Evolutionary conservation across 2,888 invertebrate genomes (phyloP).

Genomic region (Drosophila atroscutellata): DNA sequence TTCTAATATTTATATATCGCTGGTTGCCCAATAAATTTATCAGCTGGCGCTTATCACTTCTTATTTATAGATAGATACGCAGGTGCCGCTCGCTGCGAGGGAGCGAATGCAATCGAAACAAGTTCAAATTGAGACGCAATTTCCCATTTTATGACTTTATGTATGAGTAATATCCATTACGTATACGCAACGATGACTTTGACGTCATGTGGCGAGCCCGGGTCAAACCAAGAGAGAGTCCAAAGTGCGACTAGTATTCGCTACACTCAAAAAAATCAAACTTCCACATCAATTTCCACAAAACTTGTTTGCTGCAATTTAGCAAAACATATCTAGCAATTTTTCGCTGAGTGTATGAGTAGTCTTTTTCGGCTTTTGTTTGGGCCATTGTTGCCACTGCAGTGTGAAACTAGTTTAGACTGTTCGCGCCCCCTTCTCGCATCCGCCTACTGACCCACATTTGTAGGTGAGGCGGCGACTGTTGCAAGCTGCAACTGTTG

Average conservation of each 20-base stretch:
- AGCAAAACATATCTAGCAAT: neutral
- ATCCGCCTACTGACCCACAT: conserved; percentile 49
- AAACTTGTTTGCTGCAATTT: neutral
- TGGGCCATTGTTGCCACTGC: conserved; percentile 44
- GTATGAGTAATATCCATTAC: conserved; percentile 64
- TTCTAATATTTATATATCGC: conserved; percentile 7
- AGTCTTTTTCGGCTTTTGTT: conserved; percentile 3
- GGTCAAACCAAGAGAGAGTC: conserved; percentile 3
- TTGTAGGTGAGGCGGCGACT: conserved; percentile 21
- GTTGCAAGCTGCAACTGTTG: conserved; percentile 23
- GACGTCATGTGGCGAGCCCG: conserved; percentile 28
- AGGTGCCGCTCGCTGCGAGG: conserved; percentile 32
- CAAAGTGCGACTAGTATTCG: neutral
- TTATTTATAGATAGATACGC: conserved; percentile 17
- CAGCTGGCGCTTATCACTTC: conserved; percentile 6
- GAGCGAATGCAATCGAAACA: conserved; percentile 22
- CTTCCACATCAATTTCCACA: neutral
- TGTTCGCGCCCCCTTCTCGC: neutral
- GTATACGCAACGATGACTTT: conserved; percentile 57
- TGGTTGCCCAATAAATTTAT: conserved; percentile 11
- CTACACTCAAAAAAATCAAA: neutral
- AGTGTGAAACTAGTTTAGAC: conserved; percentile 52
- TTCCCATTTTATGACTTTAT: no score
- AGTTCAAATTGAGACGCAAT: conserved; percentile 57
- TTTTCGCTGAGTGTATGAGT: conserved; percentile 1